Evolutionary conservation across 2,113 vertebrate genomes (phyloP).

Genomic region (Bettongia penicillata): DNA sequence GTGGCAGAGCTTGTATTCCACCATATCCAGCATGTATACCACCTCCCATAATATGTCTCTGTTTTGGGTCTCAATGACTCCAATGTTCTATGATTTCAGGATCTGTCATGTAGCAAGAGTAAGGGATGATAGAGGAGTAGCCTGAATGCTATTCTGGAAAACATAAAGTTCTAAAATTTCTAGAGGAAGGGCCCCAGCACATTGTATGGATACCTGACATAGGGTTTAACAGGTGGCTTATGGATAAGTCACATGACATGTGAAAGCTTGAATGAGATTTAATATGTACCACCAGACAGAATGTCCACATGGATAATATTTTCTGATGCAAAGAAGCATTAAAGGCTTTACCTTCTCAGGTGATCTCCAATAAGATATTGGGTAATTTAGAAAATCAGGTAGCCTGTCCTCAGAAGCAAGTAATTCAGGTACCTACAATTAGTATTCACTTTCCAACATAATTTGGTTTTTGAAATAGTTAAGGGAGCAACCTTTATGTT

Average conservation of each 20-base stretch:
- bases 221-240: neutral
- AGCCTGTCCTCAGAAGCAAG: neutral
- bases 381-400: constrained; percentile 35
- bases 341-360: neutral
- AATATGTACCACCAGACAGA: neutral
- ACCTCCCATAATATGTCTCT: neutral
- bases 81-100: neutral
- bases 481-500: constrained; percentile 71
- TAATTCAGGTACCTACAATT: constrained; percentile 48
- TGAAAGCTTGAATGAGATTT: neutral
- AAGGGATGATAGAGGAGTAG: neutral
- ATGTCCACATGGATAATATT: neutral
- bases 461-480: constrained; percentile 63
- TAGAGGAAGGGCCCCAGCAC: neutral
- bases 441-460: constrained; percentile 43
- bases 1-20: neutral
- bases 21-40: neutral
- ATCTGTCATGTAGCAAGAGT: neutral
- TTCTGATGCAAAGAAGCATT: neutral
- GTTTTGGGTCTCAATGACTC: neutral
- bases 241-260: neutral
- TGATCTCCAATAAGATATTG: constrained; percentile 41
- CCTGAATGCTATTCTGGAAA: neutral
- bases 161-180: neutral
- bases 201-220: neutral